phyloP scores from a whole-genome alignment of 2,797 vertebrate genomes.

The Urocyon cinereoargenteus region DNA sequence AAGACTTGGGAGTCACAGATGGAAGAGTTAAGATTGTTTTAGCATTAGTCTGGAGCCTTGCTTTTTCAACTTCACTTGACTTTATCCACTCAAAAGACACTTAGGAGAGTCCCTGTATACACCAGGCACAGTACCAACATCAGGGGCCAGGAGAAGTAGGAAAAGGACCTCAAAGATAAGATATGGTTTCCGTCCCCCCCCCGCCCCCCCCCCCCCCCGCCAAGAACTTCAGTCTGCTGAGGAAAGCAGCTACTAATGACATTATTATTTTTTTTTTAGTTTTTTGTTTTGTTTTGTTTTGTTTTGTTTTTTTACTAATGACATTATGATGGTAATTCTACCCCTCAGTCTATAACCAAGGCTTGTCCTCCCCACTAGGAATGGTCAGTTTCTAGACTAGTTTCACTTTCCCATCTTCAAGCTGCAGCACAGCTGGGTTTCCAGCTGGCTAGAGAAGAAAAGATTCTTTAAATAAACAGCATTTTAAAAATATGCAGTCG shows the following conservation, averaged over 20 bases:
- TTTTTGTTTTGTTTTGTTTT: no score
- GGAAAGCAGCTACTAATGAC: constrained; percentile 53
- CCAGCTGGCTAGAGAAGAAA: constrained; percentile 82
- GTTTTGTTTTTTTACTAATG: no score
- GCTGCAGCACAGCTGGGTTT: constrained; percentile 82
- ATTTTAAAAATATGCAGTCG: constrained; percentile 78
- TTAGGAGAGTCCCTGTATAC: constrained; percentile 27
- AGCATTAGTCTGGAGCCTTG: constrained; percentile 61
- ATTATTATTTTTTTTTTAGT: no score
- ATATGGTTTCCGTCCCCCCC: background rate
- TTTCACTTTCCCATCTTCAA: constrained; percentile 80
- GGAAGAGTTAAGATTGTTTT: constrained; percentile 56
- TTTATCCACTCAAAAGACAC: constrained; percentile 68
- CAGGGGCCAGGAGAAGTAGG: background rate
- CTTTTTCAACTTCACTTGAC: constrained; percentile 70
- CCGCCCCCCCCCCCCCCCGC: no score
- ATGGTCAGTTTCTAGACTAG: constrained; percentile 78
- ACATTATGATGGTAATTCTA: constrained; percentile 14
- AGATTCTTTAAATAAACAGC: constrained; percentile 82
- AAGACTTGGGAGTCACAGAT: constrained; percentile 33
- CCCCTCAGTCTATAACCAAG: constrained; percentile 22
- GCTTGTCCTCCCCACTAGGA: background rate
- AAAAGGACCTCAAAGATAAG: constrained; percentile 52
- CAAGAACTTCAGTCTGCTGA: background rate
- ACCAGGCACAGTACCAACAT: background rate